Base-by-base conservation (phyloP, 2,113 vertebrate species). In the Grallaria varia region DNA sequence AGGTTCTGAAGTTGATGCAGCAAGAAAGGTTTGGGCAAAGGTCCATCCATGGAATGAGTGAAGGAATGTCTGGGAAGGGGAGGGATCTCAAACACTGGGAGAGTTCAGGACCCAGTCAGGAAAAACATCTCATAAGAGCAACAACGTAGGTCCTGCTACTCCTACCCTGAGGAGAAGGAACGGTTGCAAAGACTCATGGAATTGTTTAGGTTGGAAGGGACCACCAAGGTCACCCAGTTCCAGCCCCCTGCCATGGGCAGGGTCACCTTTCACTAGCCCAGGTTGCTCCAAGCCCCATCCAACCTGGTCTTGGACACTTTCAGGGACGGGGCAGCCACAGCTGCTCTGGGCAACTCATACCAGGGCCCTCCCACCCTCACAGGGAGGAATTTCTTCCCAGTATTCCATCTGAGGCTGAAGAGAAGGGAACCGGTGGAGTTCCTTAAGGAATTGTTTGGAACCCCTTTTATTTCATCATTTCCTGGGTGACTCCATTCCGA, bases 201-300 rank as follows among this genome's bases (percentile, higher is more conserved):
- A 55, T 23, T 28, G 6, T 59, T 30, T 81, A 52, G 20, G 12
- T 11, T 45, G 62, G 63, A 20, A 69, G 9, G 8, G 25, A 35
- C 24, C n/a, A 31, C n/a, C 20, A 12, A 56, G 30, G 52, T 1
- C n/a, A 27, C 7, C 39, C 40, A 12, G 4, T 40, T 31, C 47
- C 11, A 42, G n/a, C 39, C 12, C 27, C 39, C 60, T 63, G 27
- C 27, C 27, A n/a, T 12, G 45, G 47, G 7, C 37, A 45, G 39
- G 39, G 55, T 21, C 24, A n/a, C 3, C 1, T 0, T 5, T 30
- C 1, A 11, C 7, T 17, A 2, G 1, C 33, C 45, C 53, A 40
- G n/a, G 3, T 0, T 22, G 21, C 4, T 83, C 62, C 52, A 44
- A 74, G 12, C 1, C 33, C 27, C 1, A 0, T 58, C 59, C 55